Evolutionary conservation across 2,888 invertebrate species (phyloP), one percentile per base, ranked within the genome.

Genomic region (Dicycla oo): DNA sequence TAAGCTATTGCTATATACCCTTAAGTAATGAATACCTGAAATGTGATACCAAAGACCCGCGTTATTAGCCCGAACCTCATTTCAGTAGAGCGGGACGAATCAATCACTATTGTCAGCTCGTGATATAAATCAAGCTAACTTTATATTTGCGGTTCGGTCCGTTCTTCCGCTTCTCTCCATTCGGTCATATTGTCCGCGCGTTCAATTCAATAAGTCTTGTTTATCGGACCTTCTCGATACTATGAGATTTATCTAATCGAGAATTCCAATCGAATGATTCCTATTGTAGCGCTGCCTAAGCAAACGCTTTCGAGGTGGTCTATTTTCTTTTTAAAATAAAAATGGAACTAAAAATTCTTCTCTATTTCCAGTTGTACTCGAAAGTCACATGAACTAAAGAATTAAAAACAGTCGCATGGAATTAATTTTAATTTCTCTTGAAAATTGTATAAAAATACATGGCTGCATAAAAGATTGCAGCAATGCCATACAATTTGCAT

Each of bases 171-270:
- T 49, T 67, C 77, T 67, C 73, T 83, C 78, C 57, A 70, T 65
- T 68, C 77, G 58, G 69, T 61, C 75, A 78, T 78, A 81, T 82
- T 78, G 83, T 81, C 76, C 83, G 58, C 73, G 68, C 53, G 51
- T 82, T 76, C 80, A 75, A 83, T 84, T 80, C 86, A 83, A 86
- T 86, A 86, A 81, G 75, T 84, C 78, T 81, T 86, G 73, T 83
- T 83, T 86, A 84, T 83, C 84, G 72, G 34, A 76, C 61, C 72
- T 63, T 74, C 80, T 65, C 80, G 79, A 78, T 82, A 78, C 72
- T 69, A 66, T 71, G 62, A 75, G 83, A 81, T 84, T 86, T 86
- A 86, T 86, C 79, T 83, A 73, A 81, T 86, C 80, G 79, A 76
- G 78, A 79, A 81, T 84, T 80, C 76, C 79, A 78, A 83, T 78